Conservation (phyloP, 1,140 invertebrate genomes). For the Achatina immaculata region DNA sequence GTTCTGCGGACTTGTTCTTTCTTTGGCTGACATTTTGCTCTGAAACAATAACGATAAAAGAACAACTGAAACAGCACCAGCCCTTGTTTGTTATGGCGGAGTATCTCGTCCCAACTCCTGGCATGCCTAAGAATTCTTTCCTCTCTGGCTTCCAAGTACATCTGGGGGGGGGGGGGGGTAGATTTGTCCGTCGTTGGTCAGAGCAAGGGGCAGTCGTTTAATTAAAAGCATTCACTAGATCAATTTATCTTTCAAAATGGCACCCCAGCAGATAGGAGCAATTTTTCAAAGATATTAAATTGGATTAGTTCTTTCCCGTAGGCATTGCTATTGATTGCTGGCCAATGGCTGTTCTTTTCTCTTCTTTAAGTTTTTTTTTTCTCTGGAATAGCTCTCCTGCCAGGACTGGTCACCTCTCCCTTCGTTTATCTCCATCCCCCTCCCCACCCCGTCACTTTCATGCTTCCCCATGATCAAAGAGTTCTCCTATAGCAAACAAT, state of each 20-base stretch:
- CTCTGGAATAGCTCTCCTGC: too few relatives aligned
- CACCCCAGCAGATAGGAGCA: slow-evolving; percentile 12
- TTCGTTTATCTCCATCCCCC: too few relatives aligned
- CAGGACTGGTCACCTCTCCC: too few relatives aligned
- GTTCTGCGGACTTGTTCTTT: background rate
- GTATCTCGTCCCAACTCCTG: background rate
- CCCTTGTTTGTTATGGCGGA: background rate
- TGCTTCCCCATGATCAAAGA: slow-evolving; percentile 7
- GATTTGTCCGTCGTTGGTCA: background rate
- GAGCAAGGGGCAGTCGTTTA: slow-evolving; percentile 3
- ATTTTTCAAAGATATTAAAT: slow-evolving; percentile 31
- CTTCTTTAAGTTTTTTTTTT: too few relatives aligned
- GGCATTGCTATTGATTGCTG: slow-evolving; percentile 15
- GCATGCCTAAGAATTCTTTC: too few relatives aligned
- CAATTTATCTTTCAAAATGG: slow-evolving; percentile 23
- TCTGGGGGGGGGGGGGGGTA: too few relatives aligned
- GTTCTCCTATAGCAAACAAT: slow-evolving; percentile 6
- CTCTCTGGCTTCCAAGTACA: too few relatives aligned
- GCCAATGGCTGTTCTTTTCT: too few relatives aligned
- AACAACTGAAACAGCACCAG: background rate
- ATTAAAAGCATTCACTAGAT: background rate
- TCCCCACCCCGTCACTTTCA: too few relatives aligned
- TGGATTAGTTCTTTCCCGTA: slow-evolving; percentile 9
- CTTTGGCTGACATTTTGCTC: background rate
- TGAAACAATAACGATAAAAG: slow-evolving; percentile 5